These are phyloP conservation scores for Garra rufa DNA, from an alignment of 2,113 vertebrate genomes.

Conservation along the genomic window DNA sequence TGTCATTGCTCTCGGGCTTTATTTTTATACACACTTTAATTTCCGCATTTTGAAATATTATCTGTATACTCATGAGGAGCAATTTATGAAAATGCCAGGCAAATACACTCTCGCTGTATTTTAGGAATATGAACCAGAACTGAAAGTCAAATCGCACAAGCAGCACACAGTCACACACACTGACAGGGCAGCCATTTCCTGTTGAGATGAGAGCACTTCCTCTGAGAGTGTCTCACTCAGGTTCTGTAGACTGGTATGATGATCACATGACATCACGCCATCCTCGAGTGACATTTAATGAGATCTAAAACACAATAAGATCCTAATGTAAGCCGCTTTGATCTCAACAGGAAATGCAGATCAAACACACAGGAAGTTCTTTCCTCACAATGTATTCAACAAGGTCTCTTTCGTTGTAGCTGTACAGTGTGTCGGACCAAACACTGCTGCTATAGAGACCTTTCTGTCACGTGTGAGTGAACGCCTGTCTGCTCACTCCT, in stretches of 20 bases:
- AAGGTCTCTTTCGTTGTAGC: background rate
- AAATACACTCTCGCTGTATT: background rate
- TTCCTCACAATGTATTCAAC: background rate
- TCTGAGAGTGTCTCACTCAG: background rate
- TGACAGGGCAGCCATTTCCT: background rate
- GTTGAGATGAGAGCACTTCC: background rate
- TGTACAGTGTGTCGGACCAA: conserved; percentile 52
- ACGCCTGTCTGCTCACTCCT: background rate
- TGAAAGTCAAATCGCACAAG: background rate
- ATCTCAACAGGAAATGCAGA: conserved; percentile 2
- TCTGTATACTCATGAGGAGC: background rate
- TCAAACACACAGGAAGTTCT: conserved; percentile 14
- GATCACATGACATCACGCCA: too few species aligned
- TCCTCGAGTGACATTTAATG: too few species aligned
- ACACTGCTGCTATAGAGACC: conserved; percentile 59
- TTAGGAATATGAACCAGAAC: background rate
- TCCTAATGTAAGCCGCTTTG: background rate
- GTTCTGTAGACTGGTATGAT: background rate
- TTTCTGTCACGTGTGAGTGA: too few species aligned
- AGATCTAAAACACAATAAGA: too few species aligned
- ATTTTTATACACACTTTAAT: background rate
- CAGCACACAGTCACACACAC: background rate
- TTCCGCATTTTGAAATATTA: background rate
- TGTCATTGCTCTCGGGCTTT: background rate
- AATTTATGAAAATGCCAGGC: background rate